phyloP scores from a whole-genome alignment of 2,113 vertebrate species.

The Mirza zaza region DNA sequence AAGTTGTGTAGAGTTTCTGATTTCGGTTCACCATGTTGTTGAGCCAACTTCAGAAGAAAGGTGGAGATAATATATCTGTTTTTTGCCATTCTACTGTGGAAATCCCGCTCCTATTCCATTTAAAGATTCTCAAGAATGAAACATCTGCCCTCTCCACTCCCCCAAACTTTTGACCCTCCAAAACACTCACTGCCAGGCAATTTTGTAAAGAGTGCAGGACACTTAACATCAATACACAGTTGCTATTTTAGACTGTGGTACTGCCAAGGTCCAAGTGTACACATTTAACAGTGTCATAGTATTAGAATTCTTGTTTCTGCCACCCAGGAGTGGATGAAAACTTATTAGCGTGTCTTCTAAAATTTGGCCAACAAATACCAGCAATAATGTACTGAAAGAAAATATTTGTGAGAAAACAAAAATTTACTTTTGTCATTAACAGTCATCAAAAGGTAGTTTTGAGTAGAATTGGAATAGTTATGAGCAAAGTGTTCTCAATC shows the following conservation, averaged over 20 bases:
- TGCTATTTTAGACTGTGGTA: background rate
- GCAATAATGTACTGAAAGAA: background rate
- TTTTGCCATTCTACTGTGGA: background rate
- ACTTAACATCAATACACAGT: background rate
- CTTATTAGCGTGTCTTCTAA: background rate
- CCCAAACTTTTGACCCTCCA: background rate
- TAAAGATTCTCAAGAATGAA: background rate
- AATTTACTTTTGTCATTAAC: background rate
- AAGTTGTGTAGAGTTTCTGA: background rate
- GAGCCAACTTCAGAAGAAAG: background rate
- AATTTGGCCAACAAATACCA: background rate
- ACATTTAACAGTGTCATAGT: background rate
- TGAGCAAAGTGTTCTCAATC: background rate
- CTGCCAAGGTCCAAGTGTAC: rapidly evolving
- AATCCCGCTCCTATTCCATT: background rate
- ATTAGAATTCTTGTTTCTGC: background rate
- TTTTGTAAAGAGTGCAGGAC: background rate
- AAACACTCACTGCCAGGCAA: background rate
- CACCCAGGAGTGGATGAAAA: background rate
- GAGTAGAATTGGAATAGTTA: background rate
- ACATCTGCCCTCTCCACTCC: background rate
- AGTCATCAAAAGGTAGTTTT: background rate
- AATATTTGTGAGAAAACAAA: background rate
- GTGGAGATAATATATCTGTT: background rate
- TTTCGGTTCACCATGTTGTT: background rate